phyloP scores from a whole-genome alignment of 2,113 vertebrate genomes.

The Megaceryle torquata region DNA sequence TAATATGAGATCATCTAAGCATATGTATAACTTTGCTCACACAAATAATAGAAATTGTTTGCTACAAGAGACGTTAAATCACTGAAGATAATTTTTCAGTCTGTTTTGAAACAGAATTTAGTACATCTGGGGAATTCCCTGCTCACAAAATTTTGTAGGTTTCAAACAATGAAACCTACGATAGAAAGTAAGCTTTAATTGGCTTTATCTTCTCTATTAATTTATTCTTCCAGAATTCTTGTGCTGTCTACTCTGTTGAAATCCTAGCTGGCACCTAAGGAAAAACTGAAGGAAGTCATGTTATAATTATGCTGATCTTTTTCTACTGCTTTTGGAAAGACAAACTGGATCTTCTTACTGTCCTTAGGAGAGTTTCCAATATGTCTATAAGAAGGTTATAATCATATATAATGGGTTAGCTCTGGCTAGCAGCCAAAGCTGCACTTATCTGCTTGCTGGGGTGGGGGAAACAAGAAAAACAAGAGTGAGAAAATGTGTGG shows the following conservation, averaged over 20 bases:
- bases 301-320: not conserved
- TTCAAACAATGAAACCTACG: not conserved
- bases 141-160: not conserved
- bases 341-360: not conserved
- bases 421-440: not conserved
- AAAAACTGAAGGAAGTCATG: not conserved
- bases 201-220: not conserved
- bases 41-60: not conserved
- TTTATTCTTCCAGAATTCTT: not conserved
- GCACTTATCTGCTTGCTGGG: not conserved
- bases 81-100: not conserved
- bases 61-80: not conserved
- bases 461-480: not conserved
- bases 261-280: not conserved
- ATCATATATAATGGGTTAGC: not conserved
- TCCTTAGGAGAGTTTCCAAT: not conserved
- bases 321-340: not conserved
- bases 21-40: not conserved
- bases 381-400: not conserved
- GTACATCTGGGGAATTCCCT: not conserved
- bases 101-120: not conserved
- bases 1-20: not conserved
- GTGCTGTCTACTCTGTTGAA: not conserved
- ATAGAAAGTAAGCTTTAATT: not conserved
- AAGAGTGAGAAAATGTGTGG: not conserved